Evolutionary conservation across 1,140 invertebrate species (phyloP), one percentile per base, ranked within the genome.

Genomic region (Portunus trituberculatus): DNA sequence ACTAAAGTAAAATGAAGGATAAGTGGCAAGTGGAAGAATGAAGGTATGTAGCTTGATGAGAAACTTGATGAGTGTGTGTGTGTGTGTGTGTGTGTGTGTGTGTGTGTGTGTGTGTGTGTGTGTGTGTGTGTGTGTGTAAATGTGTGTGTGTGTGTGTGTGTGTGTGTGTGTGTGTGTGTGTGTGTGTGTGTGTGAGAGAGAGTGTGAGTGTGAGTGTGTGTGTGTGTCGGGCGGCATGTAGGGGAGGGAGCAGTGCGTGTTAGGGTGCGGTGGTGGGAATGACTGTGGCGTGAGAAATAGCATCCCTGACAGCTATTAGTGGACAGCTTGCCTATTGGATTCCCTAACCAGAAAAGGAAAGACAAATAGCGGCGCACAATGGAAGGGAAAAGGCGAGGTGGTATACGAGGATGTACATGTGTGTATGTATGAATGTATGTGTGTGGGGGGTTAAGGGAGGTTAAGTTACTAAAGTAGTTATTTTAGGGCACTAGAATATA

Each of bases 261-360:
- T 59, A 20, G 52, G 52, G 16, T 59, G 52, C 16, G 52, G 52
- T 59, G 52, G 67, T 76, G 20, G 67, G n/a, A 76, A 76, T 76
- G 67, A 76, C 67, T n/a, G 67, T n/a, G 67, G 67, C 20, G 67
- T 76, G 67, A 76, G 67, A 76, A 76, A 76, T 76, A 76, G 67
- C 20, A 25, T 7, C 67, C 20, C n/a, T 76, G 67, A 76, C 67
- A 76, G 67, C 67, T 76, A 76, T 76, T 76, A 25, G 67, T n/a
- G 67, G 20, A 76, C 20, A n/a, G 20, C 67, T n/a, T 25, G 67
- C 20, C 20, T 76, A 76, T 76, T 76, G 67, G 67, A 76, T 76
- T 76, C 67, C 67, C 67, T 76, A 76, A 76, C 67, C 67, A 76
- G 67, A 25, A n/a, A n/a, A n/a, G 67, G 67, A n/a, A 76, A 76